Evolutionary conservation across 1,140 invertebrate genomes (phyloP).

Genomic region (Camponotus floridanus): DNA sequence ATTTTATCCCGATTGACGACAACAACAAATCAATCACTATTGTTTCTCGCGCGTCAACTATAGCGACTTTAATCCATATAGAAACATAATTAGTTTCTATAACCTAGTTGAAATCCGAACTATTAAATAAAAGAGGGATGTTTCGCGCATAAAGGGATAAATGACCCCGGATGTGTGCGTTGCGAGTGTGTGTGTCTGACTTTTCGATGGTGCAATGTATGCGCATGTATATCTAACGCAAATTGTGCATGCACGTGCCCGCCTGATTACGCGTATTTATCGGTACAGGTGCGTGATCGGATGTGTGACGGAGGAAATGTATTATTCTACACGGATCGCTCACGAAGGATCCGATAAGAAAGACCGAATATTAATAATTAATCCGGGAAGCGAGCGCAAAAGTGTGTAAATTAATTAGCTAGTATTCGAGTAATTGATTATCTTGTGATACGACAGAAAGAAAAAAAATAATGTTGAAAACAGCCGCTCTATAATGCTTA

Average conservation of each 20-base stretch:
- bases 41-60: conserved; percentile 44
- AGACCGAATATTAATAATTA: conserved; percentile 25
- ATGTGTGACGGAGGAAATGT: conserved; percentile 38
- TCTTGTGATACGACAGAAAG: conserved; percentile 82
- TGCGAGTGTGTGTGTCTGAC: conserved; percentile 38
- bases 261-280: conserved; percentile 56
- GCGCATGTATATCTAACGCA: conserved; percentile 51
- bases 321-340: conserved; percentile 20
- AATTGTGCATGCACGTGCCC: conserved; percentile 51
- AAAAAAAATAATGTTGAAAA: conserved; percentile 53
- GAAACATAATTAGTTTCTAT: conserved; percentile 53
- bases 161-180: conserved; percentile 21
- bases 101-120: conserved; percentile 44
- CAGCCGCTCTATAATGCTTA: conserved; percentile 79
- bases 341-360: neutral
- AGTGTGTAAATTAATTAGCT: conserved; percentile 60
- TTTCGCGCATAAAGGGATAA: conserved; percentile 40
- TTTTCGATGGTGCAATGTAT: conserved; percentile 51
- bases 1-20: conserved; percentile 51
- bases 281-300: conserved; percentile 18
- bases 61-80: conserved; percentile 43
- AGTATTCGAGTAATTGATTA: conserved; percentile 79
- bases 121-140: conserved; percentile 17
- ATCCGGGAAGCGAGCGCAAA: conserved; percentile 45
- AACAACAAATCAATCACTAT: conserved; percentile 27